Percentiles rank a stretch among this genome's conserved stretches.
Conservation (phyloP, 2,888 invertebrate species). For the Tiliacea citrago region DNA sequence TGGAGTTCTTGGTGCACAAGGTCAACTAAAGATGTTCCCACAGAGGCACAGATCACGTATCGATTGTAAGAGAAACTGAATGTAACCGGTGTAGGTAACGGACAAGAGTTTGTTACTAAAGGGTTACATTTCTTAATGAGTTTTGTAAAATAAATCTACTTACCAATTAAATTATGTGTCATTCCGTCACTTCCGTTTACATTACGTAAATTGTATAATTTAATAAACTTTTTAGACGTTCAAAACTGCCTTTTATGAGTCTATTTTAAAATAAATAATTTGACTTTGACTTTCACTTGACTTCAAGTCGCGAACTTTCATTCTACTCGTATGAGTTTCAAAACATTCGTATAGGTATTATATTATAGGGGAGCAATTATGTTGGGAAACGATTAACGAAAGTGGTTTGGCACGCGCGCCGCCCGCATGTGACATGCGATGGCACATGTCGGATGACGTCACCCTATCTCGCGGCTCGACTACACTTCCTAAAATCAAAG, state of each 20-base stretch:
- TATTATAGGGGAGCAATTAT: slow-evolving; percentile 80
- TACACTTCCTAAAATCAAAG: slow-evolving; percentile 77
- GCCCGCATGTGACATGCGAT: slow-evolving; percentile 81
- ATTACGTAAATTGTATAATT: slow-evolving; percentile 18
- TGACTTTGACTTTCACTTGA: too few relatives aligned
- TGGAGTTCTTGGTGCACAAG: neutral
- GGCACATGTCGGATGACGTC: slow-evolving; percentile 70
- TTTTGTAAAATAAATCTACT: slow-evolving; percentile 5
- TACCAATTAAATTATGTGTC: neutral
- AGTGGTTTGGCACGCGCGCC: slow-evolving; percentile 82
- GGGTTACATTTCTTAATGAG: neutral
- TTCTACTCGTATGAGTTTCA: slow-evolving; percentile 48
- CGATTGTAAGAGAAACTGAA: slow-evolving; percentile 10
- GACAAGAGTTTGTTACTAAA: neutral
- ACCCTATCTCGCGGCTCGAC: slow-evolving; percentile 61
- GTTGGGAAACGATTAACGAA: slow-evolving; percentile 80
- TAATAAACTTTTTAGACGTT: too few relatives aligned
- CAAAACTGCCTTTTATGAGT: too few relatives aligned
- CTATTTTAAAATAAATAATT: too few relatives aligned
- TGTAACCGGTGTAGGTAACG: slow-evolving; percentile 4
- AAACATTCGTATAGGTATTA: slow-evolving; percentile 55
- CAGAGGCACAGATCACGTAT: neutral
- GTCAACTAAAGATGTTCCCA: slow-evolving; percentile 28
- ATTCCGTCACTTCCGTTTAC: neutral
- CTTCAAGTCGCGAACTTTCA: slow-evolving; percentile 30